A percentile compares a stretch with the other conserved stretches of the same genome.
These are phyloP conservation scores for Chlorocebus sabaeus DNA, from an alignment of 2,113 vertebrate genomes.

Conservation along the genomic window DNA sequence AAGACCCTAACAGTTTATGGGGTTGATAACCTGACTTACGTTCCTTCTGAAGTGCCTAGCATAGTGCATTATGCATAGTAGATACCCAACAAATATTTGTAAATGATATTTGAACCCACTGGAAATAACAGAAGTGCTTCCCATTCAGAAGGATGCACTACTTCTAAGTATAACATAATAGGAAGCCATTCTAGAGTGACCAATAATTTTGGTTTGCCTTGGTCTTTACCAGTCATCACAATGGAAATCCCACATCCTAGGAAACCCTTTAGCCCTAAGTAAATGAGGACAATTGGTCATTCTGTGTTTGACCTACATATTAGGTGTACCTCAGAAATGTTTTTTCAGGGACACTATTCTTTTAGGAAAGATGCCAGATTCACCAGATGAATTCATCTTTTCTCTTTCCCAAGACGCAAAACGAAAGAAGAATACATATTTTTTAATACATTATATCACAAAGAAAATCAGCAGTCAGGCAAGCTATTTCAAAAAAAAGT, in stretches of 20 bases:
- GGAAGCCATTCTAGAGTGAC: not conserved
- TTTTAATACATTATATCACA: not conserved
- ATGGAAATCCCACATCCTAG: not conserved
- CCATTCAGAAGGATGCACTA: not conserved
- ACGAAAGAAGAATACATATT: not conserved
- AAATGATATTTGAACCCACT: not conserved
- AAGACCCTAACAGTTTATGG: not conserved
- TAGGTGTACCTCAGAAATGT: not conserved
- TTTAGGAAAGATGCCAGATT: not conserved
- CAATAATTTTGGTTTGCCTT: not conserved
- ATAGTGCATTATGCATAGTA: not conserved
- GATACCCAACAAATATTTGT: not conserved
- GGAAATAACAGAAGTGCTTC: not conserved
- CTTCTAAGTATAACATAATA: not conserved
- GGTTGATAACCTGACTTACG: not conserved
- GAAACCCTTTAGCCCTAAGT: not conserved
- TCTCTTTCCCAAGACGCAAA: not conserved
- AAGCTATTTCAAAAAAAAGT: not conserved
- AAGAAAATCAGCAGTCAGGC: not conserved
- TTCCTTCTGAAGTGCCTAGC: not conserved
- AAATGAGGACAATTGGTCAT: not conserved
- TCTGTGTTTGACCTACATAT: not conserved
- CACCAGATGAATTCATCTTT: not conserved
- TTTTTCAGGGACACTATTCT: not conserved
- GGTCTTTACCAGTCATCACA: not conserved